Evolutionary conservation across 1,140 invertebrate species (phyloP), one percentile per base, ranked within the genome.

Genomic region (Triops longicaudatus): DNA sequence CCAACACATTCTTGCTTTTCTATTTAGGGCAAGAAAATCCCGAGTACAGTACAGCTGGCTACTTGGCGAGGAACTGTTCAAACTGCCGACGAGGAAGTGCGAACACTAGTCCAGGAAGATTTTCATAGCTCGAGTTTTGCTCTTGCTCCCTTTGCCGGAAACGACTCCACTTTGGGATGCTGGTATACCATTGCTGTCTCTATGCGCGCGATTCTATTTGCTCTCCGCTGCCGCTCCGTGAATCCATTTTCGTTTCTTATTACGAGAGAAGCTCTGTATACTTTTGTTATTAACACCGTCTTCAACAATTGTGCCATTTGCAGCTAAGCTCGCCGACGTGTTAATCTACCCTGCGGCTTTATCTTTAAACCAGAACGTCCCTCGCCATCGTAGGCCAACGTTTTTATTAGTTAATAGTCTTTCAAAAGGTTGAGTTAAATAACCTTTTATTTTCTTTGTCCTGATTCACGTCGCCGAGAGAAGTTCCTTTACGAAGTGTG

Each of bases 131-230:
- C 17, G 5, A 14, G 31, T 7, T 37, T 37, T 7, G 31, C 31
- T 37, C 31, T 37, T 37, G 31, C 31, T 37, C 31, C 31, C 31
- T 37, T 22, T 63, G 50, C 50, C 50, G 50, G 50, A 63, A 63
- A 22, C 50, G 9, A n/a, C 14, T 17, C 50, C 50, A 63, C n/a
- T 63, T 63, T 63, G 50, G 17, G 14, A 22, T 37, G 31, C 31
- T 63, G 50, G n/a, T 1, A 63, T 63, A 63, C 50, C 50, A 63
- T 63, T 22, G 50, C 50, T 63, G 50, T 5, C 50, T 63, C 50
- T n/a, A 22, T 63, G 50, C 50, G 50, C 50, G 50, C 50, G 50
- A 63, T 63, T 63, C n/a, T 63, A 63, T 63, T 63, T 63, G 50
- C 50, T 22, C 50, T 17, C 22, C 50, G 11, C 11, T 44, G 17